Base-by-base conservation (phyloP, 2,888 invertebrate species). In the Stenichneumon culpator region DNA sequence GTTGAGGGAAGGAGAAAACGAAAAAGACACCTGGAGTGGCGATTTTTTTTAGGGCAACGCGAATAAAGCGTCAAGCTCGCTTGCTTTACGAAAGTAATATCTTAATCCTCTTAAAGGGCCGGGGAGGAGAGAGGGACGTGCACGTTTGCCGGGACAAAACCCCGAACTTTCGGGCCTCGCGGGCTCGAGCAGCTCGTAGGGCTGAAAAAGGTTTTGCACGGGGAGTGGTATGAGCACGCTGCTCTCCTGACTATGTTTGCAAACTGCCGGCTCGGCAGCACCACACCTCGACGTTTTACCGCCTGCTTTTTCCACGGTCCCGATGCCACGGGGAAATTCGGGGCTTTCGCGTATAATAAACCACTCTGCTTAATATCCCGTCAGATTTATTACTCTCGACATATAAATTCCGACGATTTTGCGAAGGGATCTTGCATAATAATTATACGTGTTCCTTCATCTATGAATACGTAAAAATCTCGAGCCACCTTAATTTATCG, bases 71-170 rank as follows among this genome's bases (percentile, higher is more conserved):
- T 75, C 44, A 70, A 77, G 83, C 79, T 81, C 84, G 86, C 83
- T 86, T 78, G 84, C 72, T 87, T 81, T 81, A 83, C 84, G 86
- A 83, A 74, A 88, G 86, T 90, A 90, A 90, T 88, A 89, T 89
- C 87, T 89, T 91, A 92, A 91, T 92, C 90, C 90, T 88, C 90
- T 90, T 90, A 88, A 83, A 84, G 83, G 83, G 84, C 86, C 86
- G 83, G 83, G 19, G 74, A 63, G 63, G 44, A 19, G 75, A 25
- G 60, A 19, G 75, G 44, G 60, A 39, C 47, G 32, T 50, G 50
- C n/a, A 28, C 50, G 75, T 32, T 47, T 65, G 74, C 47, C 11
- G 28, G 63, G 32, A 50, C 65, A 63, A 75, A 65, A 50, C 50
- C 75, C 65, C 75, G 65, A 65, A 19, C 50, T 65, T 75, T 75